A percentile compares a stretch with the other conserved stretches of the same genome.
Evolutionary conservation across 2,797 vertebrate species (phyloP).

Genomic region (Gila robusta): DNA sequence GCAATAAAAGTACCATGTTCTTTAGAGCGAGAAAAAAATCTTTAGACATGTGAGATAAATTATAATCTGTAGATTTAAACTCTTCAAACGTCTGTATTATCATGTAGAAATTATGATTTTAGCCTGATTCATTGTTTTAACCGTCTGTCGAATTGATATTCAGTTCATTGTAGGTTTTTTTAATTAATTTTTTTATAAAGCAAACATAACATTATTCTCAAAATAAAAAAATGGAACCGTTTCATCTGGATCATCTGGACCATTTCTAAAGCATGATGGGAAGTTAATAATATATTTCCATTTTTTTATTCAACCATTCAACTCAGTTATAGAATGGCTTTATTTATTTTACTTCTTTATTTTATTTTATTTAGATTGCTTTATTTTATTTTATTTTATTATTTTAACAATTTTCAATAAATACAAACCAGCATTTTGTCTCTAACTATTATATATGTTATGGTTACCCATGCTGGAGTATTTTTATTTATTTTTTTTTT

Average conservation of each 20-base stretch:
- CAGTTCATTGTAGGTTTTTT: background rate
- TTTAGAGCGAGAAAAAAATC: background rate
- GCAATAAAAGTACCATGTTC: conserved; percentile 27
- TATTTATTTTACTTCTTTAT: background rate
- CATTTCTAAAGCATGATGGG: too few species aligned
- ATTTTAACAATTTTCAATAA: too few species aligned
- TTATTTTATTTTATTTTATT: background rate
- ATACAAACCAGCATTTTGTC: background rate
- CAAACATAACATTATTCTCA: background rate
- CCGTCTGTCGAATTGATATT: background rate
- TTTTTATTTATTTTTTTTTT: background rate
- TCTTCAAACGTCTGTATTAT: background rate
- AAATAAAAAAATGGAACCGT: background rate
- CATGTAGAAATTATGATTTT: background rate
- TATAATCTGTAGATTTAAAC: background rate
- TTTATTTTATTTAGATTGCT: too few species aligned
- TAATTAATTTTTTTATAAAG: background rate
- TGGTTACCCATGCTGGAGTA: background rate
- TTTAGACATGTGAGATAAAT: background rate
- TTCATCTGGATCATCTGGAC: too few species aligned
- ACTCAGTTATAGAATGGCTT: too few species aligned
- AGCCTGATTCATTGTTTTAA: background rate
- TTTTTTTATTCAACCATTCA: too few species aligned
- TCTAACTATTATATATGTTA: background rate
- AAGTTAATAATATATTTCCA: too few species aligned